A percentile compares a stretch with the other conserved stretches of the same genome.
These are phyloP conservation scores for Forbesichthys agassizii DNA, from an alignment of 2,113 vertebrate genomes.

Conservation along the genomic window DNA sequence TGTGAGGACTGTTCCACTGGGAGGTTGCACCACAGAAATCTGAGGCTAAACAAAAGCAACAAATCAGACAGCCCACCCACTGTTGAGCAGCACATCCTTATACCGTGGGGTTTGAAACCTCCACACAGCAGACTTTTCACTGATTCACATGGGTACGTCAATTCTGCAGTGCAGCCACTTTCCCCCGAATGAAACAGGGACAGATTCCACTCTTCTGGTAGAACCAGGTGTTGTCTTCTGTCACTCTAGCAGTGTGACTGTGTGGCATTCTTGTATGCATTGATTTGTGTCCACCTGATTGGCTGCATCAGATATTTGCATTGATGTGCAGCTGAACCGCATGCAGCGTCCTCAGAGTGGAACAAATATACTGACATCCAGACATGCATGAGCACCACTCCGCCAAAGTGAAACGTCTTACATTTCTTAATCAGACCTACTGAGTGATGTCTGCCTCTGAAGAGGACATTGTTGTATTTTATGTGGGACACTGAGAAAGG, in stretches of 20 bases:
- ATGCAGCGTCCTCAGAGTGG: too few species aligned
- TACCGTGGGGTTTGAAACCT: constrained; percentile 2
- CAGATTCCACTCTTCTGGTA: too few species aligned
- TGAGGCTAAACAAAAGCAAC: constrained; percentile 18
- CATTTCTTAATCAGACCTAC: constrained; percentile 14
- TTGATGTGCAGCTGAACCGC: too few species aligned
- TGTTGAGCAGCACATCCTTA: constrained; percentile 1
- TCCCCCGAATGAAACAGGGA: too few species aligned
- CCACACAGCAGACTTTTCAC: constrained; percentile 12
- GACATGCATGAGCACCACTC: neutral
- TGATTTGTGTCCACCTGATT: too few species aligned
- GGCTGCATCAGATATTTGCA: too few species aligned
- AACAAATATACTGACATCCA: neutral
- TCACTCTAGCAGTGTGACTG: too few species aligned
- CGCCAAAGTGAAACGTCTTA: neutral
- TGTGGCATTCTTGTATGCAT: too few species aligned
- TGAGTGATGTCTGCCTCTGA: constrained; percentile 14
- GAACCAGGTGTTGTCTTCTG: too few species aligned
- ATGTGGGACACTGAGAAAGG: neutral
- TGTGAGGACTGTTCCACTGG: neutral
- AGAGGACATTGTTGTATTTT: neutral
- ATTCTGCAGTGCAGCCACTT: too few species aligned
- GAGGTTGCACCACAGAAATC: constrained; percentile 23
- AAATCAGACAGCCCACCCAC: constrained; percentile 8
- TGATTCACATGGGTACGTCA: too few species aligned